A percentile compares a stretch with the other conserved stretches of the same genome.
phyloP scores from a whole-genome alignment of 1,140 invertebrate species.

The Cherax destructor region DNA sequence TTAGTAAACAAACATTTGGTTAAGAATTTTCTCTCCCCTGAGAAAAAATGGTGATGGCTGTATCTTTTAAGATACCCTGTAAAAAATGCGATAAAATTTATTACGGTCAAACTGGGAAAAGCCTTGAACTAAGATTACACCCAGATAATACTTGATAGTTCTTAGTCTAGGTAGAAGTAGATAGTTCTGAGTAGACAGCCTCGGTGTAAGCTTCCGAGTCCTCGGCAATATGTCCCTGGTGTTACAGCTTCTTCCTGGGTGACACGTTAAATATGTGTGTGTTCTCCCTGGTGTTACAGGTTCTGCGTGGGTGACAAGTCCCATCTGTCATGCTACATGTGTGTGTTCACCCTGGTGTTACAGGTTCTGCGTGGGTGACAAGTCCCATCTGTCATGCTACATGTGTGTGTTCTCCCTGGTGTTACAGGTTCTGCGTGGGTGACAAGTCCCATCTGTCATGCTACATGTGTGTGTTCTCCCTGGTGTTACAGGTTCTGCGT shows the following conservation, averaged over 20 bases:
- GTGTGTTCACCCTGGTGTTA: background rate
- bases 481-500: constrained; percentile 89
- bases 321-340: constrained; percentile 80
- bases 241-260: constrained; percentile 92
- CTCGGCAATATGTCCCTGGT: background rate
- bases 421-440: constrained; percentile 92
- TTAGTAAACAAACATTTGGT: no score
- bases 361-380: constrained; percentile 96
- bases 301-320: constrained; percentile 96
- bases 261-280: constrained; percentile 79
- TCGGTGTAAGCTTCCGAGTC: no score
- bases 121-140: no score
- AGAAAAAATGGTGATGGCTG: no score
- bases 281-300: constrained; percentile 77
- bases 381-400: constrained; percentile 85
- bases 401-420: no score
- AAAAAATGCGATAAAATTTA: background rate
- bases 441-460: constrained; percentile 89
- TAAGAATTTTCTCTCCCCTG: no score
- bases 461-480: no score
- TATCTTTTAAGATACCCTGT: background rate
- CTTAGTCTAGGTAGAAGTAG: no score
- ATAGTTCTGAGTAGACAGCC: no score
- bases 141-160: no score
- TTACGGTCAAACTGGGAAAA: no score